Conservation (phyloP, 2,113 vertebrate genomes). For the Indicator maculatus region DNA sequence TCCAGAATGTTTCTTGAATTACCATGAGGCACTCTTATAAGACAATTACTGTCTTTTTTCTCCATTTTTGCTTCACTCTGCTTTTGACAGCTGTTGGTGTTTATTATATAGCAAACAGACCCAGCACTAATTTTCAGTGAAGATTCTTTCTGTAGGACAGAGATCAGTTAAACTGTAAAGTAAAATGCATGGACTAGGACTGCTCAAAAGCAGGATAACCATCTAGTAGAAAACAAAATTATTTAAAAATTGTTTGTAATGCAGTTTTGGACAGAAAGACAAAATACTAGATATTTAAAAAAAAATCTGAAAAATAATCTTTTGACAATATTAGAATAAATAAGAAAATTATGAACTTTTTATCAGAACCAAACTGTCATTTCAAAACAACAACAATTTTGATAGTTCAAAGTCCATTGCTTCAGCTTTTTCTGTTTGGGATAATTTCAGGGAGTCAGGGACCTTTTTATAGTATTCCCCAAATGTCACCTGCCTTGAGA, state of each 20-base stretch:
- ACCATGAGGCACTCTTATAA: conserved; percentile 69
- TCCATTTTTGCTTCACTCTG: conserved; percentile 9
- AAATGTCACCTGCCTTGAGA: neutral
- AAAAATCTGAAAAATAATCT: neutral
- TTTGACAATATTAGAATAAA: neutral
- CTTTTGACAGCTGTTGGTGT: conserved; percentile 55
- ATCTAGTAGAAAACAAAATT: neutral
- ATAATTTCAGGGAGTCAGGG: neutral
- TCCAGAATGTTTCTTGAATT: conserved; percentile 71
- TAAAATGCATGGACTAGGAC: neutral
- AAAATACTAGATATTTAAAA: neutral
- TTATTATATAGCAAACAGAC: conserved; percentile 7
- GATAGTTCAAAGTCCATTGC: neutral
- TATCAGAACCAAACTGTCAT: neutral
- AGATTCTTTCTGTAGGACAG: neutral
- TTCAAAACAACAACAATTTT: neutral
- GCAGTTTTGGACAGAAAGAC: neutral
- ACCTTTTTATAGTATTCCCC: neutral
- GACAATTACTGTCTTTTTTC: conserved; percentile 79
- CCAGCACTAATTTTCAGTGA: neutral
- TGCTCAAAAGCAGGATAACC: neutral
- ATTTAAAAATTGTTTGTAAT: neutral
- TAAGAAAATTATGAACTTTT: neutral
- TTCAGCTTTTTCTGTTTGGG: neutral
- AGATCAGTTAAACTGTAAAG: neutral